These are phyloP conservation scores for Tanypteryx hageni DNA, from an alignment of 2,888 invertebrate genomes.

Conservation along the genomic window DNA sequence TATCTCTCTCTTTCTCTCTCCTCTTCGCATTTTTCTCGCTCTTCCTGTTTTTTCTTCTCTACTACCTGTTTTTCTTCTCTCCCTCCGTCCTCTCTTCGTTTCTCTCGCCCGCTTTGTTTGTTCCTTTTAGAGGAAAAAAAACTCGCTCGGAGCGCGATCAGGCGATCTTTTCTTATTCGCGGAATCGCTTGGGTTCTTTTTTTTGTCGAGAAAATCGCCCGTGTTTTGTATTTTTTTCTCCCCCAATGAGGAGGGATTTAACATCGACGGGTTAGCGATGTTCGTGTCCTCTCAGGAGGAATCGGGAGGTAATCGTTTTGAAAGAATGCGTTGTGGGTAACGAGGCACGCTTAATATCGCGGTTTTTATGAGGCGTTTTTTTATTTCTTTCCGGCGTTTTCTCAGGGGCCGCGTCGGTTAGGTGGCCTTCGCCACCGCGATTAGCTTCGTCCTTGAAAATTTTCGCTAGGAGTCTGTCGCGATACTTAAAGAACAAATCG, in stretches of 20 bases:
- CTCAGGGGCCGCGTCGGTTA: not conserved
- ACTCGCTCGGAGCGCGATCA: not conserved
- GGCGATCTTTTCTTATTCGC: slow-evolving; percentile 37
- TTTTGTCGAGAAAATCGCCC: not conserved
- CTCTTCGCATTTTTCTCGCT: not conserved
- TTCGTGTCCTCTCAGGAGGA: not conserved
- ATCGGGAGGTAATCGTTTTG: not conserved
- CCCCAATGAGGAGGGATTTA: not conserved
- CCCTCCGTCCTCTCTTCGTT: slow-evolving; percentile 6
- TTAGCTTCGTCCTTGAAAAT: no score
- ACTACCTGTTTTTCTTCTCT: not conserved
- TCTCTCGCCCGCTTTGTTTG: slow-evolving; percentile 36
- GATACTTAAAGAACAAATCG: no score
- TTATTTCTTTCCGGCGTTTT: not conserved
- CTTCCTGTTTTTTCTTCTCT: not conserved
- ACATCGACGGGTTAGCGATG: not conserved
- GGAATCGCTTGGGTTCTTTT: slow-evolving; percentile 20
- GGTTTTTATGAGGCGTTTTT: not conserved
- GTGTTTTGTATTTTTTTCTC: not conserved
- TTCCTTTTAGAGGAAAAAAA: not conserved
- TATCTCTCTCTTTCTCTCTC: slow-evolving; percentile 18
- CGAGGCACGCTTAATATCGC: not conserved
- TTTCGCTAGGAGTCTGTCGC: no score
- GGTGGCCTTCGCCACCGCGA: no score
- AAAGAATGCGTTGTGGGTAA: not conserved